A percentile compares a stretch with the other conserved stretches of the same genome.
These are phyloP conservation scores for Chloropsis cyanopogon DNA, from an alignment of 2,113 vertebrate species.

Conservation along the genomic window DNA sequence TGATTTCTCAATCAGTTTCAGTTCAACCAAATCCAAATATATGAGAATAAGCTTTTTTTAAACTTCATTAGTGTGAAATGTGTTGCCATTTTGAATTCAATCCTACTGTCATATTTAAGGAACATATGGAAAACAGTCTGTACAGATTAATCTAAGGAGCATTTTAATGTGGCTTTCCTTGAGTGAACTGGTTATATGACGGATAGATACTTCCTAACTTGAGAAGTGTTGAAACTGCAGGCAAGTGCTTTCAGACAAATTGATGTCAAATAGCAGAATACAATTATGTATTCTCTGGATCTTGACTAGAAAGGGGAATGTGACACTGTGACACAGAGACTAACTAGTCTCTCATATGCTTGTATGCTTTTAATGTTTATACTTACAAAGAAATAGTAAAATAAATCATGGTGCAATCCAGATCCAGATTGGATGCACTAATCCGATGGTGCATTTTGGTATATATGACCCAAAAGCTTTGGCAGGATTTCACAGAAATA, in stretches of 20 bases:
- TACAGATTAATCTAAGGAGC: conserved; percentile 21
- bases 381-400: background rate
- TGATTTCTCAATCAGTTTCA: conserved; percentile 22
- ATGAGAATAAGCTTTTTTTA: conserved; percentile 4
- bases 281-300: background rate
- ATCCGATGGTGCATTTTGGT: background rate
- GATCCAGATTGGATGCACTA: background rate
- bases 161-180: conserved; percentile 21
- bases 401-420: background rate
- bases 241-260: background rate
- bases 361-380: background rate
- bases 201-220: background rate
- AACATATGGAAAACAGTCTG: conserved; percentile 48
- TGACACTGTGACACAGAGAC: background rate
- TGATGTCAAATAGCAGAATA: conserved; percentile 9
- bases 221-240: background rate
- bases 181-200: conserved; percentile 3
- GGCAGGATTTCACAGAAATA: background rate
- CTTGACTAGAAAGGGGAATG: background rate
- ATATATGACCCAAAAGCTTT: background rate
- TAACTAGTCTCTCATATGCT: background rate
- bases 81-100: conserved; percentile 49
- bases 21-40: conserved; percentile 13
- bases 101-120: conserved; percentile 38
- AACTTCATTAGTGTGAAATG: conserved; percentile 32